Base-by-base conservation (phyloP, 23 tunicate species). In the Ascidia mentula region DNA sequence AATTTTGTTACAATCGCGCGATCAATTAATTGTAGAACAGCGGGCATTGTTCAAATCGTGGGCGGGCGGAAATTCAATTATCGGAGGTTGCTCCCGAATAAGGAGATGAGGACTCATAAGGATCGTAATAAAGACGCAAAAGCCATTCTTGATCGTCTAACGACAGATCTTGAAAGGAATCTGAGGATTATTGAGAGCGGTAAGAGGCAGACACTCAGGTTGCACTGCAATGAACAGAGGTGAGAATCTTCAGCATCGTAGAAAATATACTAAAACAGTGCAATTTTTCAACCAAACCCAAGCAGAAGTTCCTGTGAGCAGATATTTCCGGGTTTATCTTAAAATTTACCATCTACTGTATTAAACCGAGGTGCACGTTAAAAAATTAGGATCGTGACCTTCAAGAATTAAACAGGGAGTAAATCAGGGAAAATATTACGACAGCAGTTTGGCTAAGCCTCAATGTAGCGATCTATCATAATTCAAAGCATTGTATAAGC, bases 91-190 rank as follows among this genome's bases (percentile, higher is more conserved):
- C 65, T 1, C 12, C 24, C 1, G 65, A 53, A 53, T 1, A 5
- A 6, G 13, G 24, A 53, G 13, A 71, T 71, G 75, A 20, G 24
- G 75, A 33, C 24, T 6, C 36, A 71, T 1, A 34, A 31, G 24
- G 32, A 71, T 18, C 18, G 31, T 0, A 79, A 79, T 33, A 42
- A 69, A 13, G 82, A 79, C 1, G 82, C 82, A 12, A 79, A 79
- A 45, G 69, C 82, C 13, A 20, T 79, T 28, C 45, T 79, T 46
- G 82, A 79, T 79, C 82, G 82, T 1, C 40, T 79, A 40, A 34
- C 45, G 32, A 30, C 59, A 2, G 74, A 79, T 36, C 36, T 60
- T 31, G 46, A 79, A 24, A 34, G 33, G 40, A n/a, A 79, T 18
- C 37, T 79, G 26, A 36, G 74, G 36, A 37, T 79, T 22, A 79